These are phyloP conservation scores for Verasper variegatus DNA, from an alignment of 2,113 vertebrate species.

Conservation along the genomic window DNA sequence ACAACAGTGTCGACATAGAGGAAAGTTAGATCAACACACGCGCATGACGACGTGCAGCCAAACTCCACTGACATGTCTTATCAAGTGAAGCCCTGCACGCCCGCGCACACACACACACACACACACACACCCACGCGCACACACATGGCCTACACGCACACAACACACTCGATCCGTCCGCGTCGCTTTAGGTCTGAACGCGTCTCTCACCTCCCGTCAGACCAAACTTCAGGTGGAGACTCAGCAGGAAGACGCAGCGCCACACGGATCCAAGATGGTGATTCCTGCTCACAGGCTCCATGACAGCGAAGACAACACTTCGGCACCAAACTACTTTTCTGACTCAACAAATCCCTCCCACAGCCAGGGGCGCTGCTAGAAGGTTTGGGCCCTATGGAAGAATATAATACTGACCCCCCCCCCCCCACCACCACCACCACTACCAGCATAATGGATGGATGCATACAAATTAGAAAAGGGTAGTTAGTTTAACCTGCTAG, in stretches of 20 bases:
- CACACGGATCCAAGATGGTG: neutral
- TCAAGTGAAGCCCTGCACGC: neutral
- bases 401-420: too few relatives aligned
- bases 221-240: slow-evolving; percentile 3
- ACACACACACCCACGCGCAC: neutral
- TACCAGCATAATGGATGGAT: too few relatives aligned
- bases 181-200: neutral
- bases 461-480: too few relatives aligned
- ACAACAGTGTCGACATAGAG: neutral
- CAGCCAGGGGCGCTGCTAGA: neutral
- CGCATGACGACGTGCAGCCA: neutral
- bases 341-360: slow-evolving; percentile 43
- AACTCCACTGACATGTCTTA: neutral
- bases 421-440: too few relatives aligned
- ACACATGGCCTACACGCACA: slow-evolving; percentile 16
- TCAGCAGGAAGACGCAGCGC: slow-evolving; percentile 25
- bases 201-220: slow-evolving; percentile 58
- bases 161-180: neutral
- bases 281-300: slow-evolving; percentile 54
- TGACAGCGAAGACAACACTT: slow-evolving; percentile 25
- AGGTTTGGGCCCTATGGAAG: too few relatives aligned
- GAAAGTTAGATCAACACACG: neutral
- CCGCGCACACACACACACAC: neutral
- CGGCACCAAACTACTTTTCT: slow-evolving; percentile 18
- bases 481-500: too few relatives aligned